Conservation (phyloP, 1,140 invertebrate genomes). For the Bombus confusus region DNA sequence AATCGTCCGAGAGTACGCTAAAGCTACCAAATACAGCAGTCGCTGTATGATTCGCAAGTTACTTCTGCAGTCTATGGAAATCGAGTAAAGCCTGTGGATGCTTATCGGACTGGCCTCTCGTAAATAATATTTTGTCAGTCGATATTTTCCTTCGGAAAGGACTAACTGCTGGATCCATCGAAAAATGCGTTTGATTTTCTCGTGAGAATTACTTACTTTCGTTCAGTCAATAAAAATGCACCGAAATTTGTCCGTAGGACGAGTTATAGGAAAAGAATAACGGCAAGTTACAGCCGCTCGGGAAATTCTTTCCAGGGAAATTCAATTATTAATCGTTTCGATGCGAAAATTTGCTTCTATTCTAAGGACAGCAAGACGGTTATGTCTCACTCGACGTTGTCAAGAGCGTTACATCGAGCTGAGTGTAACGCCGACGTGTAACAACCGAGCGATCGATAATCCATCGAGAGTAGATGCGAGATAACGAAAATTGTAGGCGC, state of each 20-base stretch:
- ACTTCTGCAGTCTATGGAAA: not conserved
- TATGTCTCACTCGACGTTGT: not conserved
- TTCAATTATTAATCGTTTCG: not conserved
- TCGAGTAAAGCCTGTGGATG: not conserved
- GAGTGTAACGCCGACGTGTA: slow-evolving; percentile 22
- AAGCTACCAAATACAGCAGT: not conserved
- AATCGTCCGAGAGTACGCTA: not conserved
- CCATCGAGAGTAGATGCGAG: slow-evolving; percentile 57
- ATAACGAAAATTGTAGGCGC: slow-evolving; percentile 62
- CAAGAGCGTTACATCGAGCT: not conserved
- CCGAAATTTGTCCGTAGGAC: too few relatives aligned
- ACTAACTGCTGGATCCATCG: too few relatives aligned
- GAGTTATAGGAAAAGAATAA: not conserved
- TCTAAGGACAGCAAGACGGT: not conserved
- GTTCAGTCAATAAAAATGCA: too few relatives aligned
- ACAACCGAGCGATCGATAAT: slow-evolving; percentile 66
- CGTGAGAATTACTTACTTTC: too few relatives aligned
- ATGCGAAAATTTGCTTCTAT: not conserved
- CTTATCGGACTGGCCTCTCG: too few relatives aligned
- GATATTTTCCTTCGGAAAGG: too few relatives aligned
- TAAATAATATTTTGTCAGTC: too few relatives aligned
- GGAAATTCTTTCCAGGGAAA: not conserved
- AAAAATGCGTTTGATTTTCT: too few relatives aligned
- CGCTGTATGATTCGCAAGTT: not conserved
- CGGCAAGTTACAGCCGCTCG: too few relatives aligned